These are phyloP conservation scores for Plectropomus leopardus DNA, from an alignment of 2,113 vertebrate genomes.

Conservation along the genomic window DNA sequence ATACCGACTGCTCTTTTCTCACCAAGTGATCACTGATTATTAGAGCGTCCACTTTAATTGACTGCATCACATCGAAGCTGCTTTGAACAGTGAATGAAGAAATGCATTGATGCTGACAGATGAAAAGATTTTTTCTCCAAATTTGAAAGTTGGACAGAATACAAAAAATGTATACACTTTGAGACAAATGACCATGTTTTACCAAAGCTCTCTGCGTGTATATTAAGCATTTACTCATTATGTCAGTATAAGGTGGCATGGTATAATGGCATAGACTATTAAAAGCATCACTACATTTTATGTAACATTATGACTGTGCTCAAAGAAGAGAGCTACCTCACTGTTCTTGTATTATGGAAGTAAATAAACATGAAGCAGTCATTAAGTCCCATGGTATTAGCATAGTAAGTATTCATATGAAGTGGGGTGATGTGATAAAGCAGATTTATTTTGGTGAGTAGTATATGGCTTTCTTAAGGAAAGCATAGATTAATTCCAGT, in stretches of 20 bases:
- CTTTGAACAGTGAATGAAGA: conserved; percentile 27
- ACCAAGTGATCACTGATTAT: conserved; percentile 49
- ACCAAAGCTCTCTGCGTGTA: background rate
- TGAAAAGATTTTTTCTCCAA: conserved; percentile 8
- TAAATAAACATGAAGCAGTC: too few species aligned
- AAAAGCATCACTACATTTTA: background rate
- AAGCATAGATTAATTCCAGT: background rate
- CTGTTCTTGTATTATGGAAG: too few species aligned
- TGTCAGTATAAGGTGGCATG: background rate
- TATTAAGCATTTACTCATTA: background rate
- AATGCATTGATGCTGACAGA: conserved; percentile 23
- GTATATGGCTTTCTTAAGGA: too few species aligned
- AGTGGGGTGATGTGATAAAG: background rate
- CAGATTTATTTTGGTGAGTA: background rate
- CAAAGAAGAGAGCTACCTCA: background rate
- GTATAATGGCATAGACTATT: background rate
- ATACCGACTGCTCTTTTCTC: conserved; percentile 36
- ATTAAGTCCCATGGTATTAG: too few species aligned
- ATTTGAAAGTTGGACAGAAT: conserved; percentile 3
- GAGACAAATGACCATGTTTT: background rate
- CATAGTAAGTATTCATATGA: too few species aligned
- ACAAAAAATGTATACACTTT: background rate
- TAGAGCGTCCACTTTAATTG: conserved; percentile 51
- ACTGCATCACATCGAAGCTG: conserved; percentile 2
- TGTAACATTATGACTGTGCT: background rate